These are phyloP conservation scores for Unio pictorum DNA, from an alignment of 2,888 invertebrate genomes.

Conservation along the genomic window DNA sequence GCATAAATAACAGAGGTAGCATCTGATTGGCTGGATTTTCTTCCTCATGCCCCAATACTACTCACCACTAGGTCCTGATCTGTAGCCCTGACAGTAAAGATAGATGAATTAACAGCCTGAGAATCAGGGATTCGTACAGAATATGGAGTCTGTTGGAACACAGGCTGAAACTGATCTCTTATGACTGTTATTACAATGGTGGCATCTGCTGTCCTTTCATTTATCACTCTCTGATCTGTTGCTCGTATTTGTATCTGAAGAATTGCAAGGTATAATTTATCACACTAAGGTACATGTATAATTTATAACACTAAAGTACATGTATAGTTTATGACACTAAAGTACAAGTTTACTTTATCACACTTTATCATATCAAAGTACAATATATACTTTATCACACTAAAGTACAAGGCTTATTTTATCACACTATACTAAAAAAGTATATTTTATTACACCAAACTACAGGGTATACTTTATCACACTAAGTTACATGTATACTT, in stretches of 20 bases:
- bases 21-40: no score
- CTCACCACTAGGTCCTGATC: slow-evolving; percentile 48
- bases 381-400: neutral
- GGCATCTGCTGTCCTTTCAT: slow-evolving; percentile 45
- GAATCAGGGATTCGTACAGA: slow-evolving; percentile 41
- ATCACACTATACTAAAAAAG: no score
- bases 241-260: slow-evolving; percentile 50
- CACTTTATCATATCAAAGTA: neutral
- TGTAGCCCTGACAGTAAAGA: slow-evolving; percentile 44
- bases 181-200: slow-evolving; percentile 39
- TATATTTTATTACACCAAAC: no score
- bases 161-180: slow-evolving; percentile 49
- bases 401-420: neutral
- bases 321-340: neutral
- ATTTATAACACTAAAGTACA: neutral
- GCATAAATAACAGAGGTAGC: no score
- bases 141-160: slow-evolving; percentile 48
- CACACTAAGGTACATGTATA: neutral
- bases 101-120: slow-evolving; percentile 35
- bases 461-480: no score
- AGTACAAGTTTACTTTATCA: neutral
- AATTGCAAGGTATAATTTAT: neutral
- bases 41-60: neutral
- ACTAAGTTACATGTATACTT: no score
- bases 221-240: slow-evolving; percentile 44